A percentile compares a stretch with the other conserved stretches of the same genome.
These are phyloP conservation scores for Osmoderma eremita DNA, from an alignment of 2,888 invertebrate species.

Conservation along the genomic window DNA sequence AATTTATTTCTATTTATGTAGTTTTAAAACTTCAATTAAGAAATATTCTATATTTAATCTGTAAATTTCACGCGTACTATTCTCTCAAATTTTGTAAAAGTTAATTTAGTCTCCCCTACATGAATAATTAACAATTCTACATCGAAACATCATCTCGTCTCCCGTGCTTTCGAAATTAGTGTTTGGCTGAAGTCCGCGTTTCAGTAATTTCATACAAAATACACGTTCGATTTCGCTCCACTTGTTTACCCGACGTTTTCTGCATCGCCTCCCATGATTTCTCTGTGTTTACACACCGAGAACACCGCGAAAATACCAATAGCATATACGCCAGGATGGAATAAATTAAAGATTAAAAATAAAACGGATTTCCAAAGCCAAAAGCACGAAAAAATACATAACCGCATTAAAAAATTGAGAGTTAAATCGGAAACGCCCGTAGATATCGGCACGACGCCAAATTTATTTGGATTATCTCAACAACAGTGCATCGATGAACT, in stretches of 20 bases:
- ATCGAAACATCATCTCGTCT: not conserved
- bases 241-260: slow-evolving; percentile 19
- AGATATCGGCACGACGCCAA: too few relatives aligned
- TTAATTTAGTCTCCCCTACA: too few relatives aligned
- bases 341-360: too few relatives aligned
- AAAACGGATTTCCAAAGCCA: slow-evolving; percentile 2
- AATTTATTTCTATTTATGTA: not conserved
- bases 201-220: slow-evolving; percentile 19
- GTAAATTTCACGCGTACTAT: too few relatives aligned
- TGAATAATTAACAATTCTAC: too few relatives aligned
- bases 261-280: slow-evolving; percentile 1
- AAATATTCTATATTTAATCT: too few relatives aligned
- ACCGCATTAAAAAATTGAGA: not conserved
- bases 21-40: too few relatives aligned
- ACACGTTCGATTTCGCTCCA: slow-evolving; percentile 13
- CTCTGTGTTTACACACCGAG: not conserved
- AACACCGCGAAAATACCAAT: slow-evolving; percentile 7
- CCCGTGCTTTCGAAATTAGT: not conserved
- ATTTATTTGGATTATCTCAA: too few relatives aligned
- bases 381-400: not conserved
- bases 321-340: slow-evolving; percentile 1
- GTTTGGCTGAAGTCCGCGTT: not conserved
- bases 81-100: too few relatives aligned
- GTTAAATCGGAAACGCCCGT: too few relatives aligned
- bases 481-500: too few relatives aligned